These are phyloP conservation scores for Mus minutoides DNA, from an alignment of 2,797 vertebrate species.

Conservation along the genomic window DNA sequence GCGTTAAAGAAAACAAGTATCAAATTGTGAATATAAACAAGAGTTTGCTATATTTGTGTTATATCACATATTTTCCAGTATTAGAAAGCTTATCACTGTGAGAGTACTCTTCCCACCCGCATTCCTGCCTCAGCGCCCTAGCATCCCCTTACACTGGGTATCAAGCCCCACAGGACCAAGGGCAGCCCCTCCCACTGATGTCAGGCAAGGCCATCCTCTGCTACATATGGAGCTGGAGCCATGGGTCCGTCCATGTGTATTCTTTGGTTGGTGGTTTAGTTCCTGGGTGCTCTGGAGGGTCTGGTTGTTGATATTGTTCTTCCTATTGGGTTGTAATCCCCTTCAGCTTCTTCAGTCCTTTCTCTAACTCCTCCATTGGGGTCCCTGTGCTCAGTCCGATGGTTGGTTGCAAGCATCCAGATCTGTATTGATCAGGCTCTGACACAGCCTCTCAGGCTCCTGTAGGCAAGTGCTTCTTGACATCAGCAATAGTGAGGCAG, in stretches of 20 bases:
- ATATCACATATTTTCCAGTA: not conserved
- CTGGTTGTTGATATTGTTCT: not conserved
- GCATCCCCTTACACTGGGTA: too few species aligned
- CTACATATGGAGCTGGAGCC: not conserved
- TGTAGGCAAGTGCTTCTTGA: not conserved
- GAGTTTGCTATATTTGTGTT: not conserved
- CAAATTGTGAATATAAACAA: not conserved
- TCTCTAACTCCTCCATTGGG: not conserved
- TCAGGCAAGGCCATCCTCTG: not conserved
- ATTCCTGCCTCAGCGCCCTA: too few species aligned
- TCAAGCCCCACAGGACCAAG: not conserved
- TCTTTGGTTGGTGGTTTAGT: not conserved
- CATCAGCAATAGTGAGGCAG: not conserved
- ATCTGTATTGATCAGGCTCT: not conserved
- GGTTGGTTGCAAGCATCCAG: not conserved
- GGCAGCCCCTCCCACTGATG: not conserved
- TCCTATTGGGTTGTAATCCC: not conserved
- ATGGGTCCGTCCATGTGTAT: not conserved
- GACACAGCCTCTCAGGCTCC: not conserved
- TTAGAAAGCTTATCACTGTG: not conserved
- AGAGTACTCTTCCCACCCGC: not conserved
- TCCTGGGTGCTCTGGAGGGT: not conserved
- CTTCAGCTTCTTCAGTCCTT: not conserved
- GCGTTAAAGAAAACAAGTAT: not conserved
- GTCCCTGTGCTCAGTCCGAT: not conserved